phyloP scores from a whole-genome alignment of 2,888 invertebrate species.

The Dryobotodes eremita region DNA sequence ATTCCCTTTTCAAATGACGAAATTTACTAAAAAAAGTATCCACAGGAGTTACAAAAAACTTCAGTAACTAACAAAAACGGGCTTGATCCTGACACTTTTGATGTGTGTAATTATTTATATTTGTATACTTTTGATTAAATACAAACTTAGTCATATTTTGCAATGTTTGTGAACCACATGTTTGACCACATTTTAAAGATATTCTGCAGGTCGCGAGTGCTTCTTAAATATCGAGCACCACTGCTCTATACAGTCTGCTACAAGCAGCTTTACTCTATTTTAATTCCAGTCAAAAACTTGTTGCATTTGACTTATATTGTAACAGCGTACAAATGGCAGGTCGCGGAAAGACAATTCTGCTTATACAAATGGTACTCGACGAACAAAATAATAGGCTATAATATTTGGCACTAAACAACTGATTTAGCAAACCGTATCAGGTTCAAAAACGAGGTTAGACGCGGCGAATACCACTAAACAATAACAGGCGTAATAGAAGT shows the following conservation, averaged over 20 bases:
- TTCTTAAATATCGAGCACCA: background rate
- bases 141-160: constrained; percentile 5
- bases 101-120: background rate
- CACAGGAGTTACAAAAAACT: no score
- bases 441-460: background rate
- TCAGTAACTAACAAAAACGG: no score
- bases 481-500: background rate
- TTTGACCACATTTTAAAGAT: background rate
- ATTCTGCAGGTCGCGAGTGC: background rate
- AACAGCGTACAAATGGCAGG: background rate
- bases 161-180: no score
- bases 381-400: background rate
- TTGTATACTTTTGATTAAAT: background rate
- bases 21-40: no score
- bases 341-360: background rate
- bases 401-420: background rate
- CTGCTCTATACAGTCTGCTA: background rate
- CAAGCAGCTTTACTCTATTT: background rate
- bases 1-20: no score
- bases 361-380: background rate
- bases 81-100: no score
- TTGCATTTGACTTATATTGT: background rate
- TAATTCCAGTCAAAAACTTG: background rate
- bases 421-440: background rate
- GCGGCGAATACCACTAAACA: background rate